phyloP scores from a whole-genome alignment of 2,797 vertebrate species.

The Alfaro cultratus region DNA sequence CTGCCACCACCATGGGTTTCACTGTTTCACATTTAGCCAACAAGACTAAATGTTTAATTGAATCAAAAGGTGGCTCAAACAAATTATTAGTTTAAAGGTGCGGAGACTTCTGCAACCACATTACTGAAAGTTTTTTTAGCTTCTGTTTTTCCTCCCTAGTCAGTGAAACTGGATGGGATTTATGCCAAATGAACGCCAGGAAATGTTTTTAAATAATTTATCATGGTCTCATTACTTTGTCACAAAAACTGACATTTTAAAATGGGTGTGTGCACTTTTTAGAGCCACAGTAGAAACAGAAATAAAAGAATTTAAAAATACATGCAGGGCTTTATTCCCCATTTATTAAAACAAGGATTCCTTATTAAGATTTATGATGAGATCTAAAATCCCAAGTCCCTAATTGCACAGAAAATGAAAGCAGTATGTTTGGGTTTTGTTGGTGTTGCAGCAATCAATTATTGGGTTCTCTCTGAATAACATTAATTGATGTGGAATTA shows the following conservation, averaged over 20 bases:
- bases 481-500: slow-evolving; percentile 80
- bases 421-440: slow-evolving; percentile 62
- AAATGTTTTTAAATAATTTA: not conserved
- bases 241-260: not conserved
- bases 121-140: not conserved
- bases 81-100: not conserved
- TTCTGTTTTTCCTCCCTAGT: not conserved
- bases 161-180: not conserved
- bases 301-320: slow-evolving; percentile 30
- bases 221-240: slow-evolving; percentile 9
- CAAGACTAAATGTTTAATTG: not conserved
- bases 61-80: not conserved
- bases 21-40: not conserved
- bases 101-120: not conserved
- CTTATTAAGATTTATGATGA: slow-evolving; percentile 66
- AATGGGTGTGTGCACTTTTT: not conserved
- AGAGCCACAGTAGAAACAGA: not conserved
- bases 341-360: slow-evolving; percentile 44
- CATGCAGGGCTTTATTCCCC: slow-evolving; percentile 32
- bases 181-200: not conserved
- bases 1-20: not conserved
- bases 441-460: slow-evolving; percentile 70
- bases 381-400: slow-evolving; percentile 46
- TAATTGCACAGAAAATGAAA: slow-evolving; percentile 68
- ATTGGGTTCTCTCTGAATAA: slow-evolving; percentile 68